Conservation (phyloP, 2,797 vertebrate genomes). For the Rhinatrema bivittatum region DNA sequence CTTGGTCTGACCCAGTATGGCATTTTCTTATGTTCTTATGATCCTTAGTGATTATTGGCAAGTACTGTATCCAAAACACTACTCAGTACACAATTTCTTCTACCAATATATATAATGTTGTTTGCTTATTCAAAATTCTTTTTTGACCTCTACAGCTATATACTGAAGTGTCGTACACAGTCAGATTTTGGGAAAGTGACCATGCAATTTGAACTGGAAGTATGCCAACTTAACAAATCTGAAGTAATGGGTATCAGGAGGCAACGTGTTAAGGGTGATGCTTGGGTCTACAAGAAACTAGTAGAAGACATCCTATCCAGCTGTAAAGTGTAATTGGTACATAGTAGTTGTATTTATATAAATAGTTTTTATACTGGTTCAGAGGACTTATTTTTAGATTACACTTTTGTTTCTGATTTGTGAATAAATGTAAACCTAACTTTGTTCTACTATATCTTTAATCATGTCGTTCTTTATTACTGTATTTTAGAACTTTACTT, state of each 20-base stretch:
- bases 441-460: conserved; percentile 10
- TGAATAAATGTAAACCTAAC: conserved; percentile 26
- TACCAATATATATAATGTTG: too few species aligned
- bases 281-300: conserved; percentile 92
- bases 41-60: too few species aligned
- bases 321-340: conserved; percentile 56
- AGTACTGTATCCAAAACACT: too few species aligned
- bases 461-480: conserved; percentile 9
- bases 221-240: conserved; percentile 75
- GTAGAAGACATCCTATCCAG: conserved; percentile 83
- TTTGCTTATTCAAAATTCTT: too few species aligned
- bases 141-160: conserved; percentile 63
- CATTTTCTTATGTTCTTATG: too few species aligned
- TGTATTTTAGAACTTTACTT: conserved; percentile 3
- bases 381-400: conserved; percentile 17
- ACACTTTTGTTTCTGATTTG: conserved; percentile 12
- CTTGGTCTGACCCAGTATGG: too few species aligned
- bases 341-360: background rate
- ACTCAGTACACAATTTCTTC: too few species aligned
- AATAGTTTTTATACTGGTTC: background rate
- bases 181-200: conserved; percentile 85
- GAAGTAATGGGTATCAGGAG: conserved; percentile 76
- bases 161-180: conserved; percentile 77
- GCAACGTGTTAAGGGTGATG: conserved; percentile 85
- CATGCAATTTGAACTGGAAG: conserved; percentile 88